Evolutionary conservation across 2,888 invertebrate species (phyloP).

Genomic region (Caenorhabditis doughertyi): DNA sequence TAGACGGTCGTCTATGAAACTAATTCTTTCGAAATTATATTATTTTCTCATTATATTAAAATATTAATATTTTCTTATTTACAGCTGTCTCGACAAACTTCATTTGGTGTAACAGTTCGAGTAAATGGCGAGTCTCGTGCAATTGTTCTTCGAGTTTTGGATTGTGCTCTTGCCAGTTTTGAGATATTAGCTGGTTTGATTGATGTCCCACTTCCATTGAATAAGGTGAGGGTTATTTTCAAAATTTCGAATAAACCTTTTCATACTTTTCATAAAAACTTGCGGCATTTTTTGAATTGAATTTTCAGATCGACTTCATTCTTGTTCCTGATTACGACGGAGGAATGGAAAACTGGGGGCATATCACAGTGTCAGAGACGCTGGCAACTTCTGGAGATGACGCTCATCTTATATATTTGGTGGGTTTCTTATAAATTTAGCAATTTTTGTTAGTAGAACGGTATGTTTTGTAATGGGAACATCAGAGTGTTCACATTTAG

Average conservation of each 20-base stretch:
- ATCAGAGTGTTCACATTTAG: no score
- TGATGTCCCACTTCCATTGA: conserved; percentile 71
- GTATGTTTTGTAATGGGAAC: no score
- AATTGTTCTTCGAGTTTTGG: conserved; percentile 66
- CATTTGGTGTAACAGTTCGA: conserved; percentile 73
- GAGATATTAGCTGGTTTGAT: conserved; percentile 70
- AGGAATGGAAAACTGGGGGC: conserved; percentile 77
- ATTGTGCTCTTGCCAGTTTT: conserved; percentile 69
- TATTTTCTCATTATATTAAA: no score
- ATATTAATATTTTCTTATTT: background rate
- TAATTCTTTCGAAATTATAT: no score
- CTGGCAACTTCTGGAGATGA: conserved; percentile 68
- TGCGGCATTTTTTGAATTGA: background rate
- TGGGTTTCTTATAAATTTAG: conserved; percentile 5
- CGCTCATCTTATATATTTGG: conserved; percentile 72
- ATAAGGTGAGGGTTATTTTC: conserved; percentile 63
- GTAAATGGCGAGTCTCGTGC: conserved; percentile 60
- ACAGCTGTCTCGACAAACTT: conserved; percentile 74
- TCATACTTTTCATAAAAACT: background rate
- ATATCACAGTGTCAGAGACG: conserved; percentile 67
- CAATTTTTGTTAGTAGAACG: no score
- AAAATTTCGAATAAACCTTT: background rate
- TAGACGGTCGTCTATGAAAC: no score
- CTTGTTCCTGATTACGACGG: conserved; percentile 73
- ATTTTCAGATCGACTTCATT: conserved; percentile 71